These are phyloP conservation scores for Ceratosolen fusciceps DNA, from an alignment of 1,140 invertebrate species.

Conservation along the genomic window DNA sequence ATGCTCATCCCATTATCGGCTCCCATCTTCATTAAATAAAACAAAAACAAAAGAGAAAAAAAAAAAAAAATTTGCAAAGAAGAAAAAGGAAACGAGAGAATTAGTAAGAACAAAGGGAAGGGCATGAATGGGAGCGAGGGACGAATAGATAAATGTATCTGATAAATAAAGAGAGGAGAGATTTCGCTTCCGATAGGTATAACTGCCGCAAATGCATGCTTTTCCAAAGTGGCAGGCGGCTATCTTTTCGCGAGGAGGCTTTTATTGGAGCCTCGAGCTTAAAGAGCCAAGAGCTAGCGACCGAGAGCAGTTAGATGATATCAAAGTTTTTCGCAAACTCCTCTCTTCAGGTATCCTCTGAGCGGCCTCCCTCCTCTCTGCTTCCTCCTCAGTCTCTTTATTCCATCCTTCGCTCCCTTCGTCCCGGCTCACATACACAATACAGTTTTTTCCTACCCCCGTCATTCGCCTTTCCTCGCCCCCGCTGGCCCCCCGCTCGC, in stretches of 20 bases:
- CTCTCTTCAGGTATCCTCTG: no score
- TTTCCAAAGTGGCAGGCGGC: slow-evolving; percentile 23
- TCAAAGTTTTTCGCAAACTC: slow-evolving; percentile 31
- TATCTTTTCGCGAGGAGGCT: slow-evolving; percentile 28
- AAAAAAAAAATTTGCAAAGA: no score
- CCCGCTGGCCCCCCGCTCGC: background rate
- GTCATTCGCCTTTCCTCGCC: background rate
- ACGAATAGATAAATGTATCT: background rate
- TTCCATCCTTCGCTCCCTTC: slow-evolving; percentile 33
- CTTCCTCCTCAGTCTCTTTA: slow-evolving; percentile 29
- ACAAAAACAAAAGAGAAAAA: background rate
- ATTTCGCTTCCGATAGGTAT: slow-evolving; percentile 32
- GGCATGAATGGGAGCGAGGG: background rate
- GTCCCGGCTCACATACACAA: slow-evolving; percentile 27
- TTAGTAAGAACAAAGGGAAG: no score
- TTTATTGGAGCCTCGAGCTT: slow-evolving; percentile 40
- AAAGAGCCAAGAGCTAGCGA: slow-evolving; percentile 31
- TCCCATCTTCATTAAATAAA: no score
- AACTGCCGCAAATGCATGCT: slow-evolving; percentile 29
- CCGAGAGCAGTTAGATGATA: slow-evolving; percentile 43
- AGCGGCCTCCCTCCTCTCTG: no score
- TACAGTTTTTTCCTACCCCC: slow-evolving; percentile 7
- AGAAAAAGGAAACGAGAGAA: no score
- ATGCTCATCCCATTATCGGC: no score
- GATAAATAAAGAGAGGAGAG: slow-evolving; percentile 2